A percentile compares a stretch with the other conserved stretches of the same genome.
phyloP scores from a whole-genome alignment of 2,888 invertebrate genomes.

The Watsonalla cultraria region DNA sequence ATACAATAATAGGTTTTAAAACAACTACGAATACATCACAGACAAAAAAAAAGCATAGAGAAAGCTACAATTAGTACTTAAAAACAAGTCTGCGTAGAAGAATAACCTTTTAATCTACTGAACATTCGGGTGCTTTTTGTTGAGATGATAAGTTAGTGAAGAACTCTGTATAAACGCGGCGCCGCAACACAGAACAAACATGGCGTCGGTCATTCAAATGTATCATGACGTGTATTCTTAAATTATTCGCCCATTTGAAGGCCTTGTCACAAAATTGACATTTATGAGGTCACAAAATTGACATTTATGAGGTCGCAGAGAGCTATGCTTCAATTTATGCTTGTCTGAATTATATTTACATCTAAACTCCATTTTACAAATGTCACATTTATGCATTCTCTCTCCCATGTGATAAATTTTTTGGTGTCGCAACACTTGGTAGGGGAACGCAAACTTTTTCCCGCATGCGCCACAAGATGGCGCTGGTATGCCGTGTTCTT shows the following conservation, averaged over 20 bases:
- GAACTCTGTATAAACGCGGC: conserved; percentile 29
- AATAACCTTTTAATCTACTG: too few relatives aligned
- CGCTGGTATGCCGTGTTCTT: too few relatives aligned
- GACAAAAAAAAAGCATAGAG: too few relatives aligned
- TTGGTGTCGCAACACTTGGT: too few relatives aligned
- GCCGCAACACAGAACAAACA: conserved; percentile 21
- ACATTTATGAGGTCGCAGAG: background rate
- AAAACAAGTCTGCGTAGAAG: too few relatives aligned
- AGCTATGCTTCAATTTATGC: background rate
- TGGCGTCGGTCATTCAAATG: conserved; percentile 13
- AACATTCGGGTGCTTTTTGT: conserved; percentile 15
- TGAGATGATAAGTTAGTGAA: conserved; percentile 28
- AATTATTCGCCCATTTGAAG: conserved; percentile 3
- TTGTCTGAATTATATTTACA: background rate
- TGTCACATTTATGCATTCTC: background rate
- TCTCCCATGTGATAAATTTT: too few relatives aligned
- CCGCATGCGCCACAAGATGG: too few relatives aligned
- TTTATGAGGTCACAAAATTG: too few relatives aligned
- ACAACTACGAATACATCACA: too few relatives aligned
- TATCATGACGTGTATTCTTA: conserved; percentile 4
- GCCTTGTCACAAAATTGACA: background rate
- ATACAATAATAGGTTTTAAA: too few relatives aligned
- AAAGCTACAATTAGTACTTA: too few relatives aligned
- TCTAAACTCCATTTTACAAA: background rate
- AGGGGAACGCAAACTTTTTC: too few relatives aligned